Conservation (phyloP, 2,888 invertebrate genomes). For the Apoderus coryli region DNA sequence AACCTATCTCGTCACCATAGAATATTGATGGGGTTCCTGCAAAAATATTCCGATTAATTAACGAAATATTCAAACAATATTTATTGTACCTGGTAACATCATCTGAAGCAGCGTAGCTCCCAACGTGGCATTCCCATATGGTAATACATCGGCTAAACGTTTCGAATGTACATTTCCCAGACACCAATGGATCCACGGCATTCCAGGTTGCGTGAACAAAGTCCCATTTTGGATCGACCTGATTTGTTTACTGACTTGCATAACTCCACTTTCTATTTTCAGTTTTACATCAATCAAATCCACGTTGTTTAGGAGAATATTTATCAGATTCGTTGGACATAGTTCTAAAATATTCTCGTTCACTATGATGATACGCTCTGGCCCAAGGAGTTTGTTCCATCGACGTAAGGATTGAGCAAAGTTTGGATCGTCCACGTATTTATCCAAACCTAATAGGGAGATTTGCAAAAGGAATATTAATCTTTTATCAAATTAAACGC, state of each 20-base stretch:
- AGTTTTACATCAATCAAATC: conserved; percentile 60
- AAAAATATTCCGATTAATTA: too few relatives aligned
- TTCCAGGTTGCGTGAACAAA: conserved; percentile 43
- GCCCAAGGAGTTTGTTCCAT: conserved; percentile 55
- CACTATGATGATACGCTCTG: conserved; percentile 49
- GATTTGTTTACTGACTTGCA: conserved; percentile 43
- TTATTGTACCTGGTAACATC: conserved; percentile 73
- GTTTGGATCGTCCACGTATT: conserved; percentile 43
- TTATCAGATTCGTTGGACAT: conserved; percentile 35
- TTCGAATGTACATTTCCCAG: conserved; percentile 48
- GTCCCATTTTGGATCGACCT: conserved; percentile 39
- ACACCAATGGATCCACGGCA: conserved; percentile 72
- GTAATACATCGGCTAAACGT: conserved; percentile 42
- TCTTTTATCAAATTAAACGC: too few relatives aligned
- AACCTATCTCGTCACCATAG: conserved; percentile 82
- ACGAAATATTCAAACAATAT: too few relatives aligned
- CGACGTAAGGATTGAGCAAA: conserved; percentile 43
- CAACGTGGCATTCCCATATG: conserved; percentile 45
- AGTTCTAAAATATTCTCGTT: conserved; percentile 40
- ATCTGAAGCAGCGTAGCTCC: conserved; percentile 60
- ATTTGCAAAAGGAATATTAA: too few relatives aligned
- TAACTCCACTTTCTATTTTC: conserved; percentile 42
- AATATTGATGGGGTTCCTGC: conserved; percentile 77
- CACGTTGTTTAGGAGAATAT: conserved; percentile 47
- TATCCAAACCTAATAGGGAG: too few relatives aligned